These are phyloP conservation scores for Setophaga kirtlandii DNA, from an alignment of 2,113 vertebrate species.

Conservation along the genomic window DNA sequence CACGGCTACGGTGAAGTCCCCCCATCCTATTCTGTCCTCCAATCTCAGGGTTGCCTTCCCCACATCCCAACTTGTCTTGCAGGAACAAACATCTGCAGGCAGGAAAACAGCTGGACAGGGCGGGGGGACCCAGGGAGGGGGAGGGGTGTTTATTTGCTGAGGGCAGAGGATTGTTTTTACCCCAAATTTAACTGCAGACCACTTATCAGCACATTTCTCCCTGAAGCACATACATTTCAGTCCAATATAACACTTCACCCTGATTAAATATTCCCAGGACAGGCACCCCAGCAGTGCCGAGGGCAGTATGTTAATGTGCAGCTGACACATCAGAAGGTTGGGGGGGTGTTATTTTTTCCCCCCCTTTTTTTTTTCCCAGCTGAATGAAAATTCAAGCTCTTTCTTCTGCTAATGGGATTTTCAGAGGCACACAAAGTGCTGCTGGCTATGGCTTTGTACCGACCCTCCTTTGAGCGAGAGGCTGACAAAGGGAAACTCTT, in stretches of 20 bases:
- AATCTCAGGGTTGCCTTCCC: background rate
- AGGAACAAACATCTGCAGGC: background rate
- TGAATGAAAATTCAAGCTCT: conserved; percentile 64
- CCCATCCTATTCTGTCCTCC: too few relatives aligned
- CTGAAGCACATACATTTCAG: conserved; percentile 3
- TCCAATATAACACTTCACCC: conserved; percentile 8
- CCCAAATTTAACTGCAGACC: background rate
- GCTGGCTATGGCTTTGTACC: conserved; percentile 61
- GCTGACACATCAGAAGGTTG: conserved; percentile 5
- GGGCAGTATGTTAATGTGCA: conserved; percentile 11
- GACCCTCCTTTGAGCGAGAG: conserved; percentile 29
- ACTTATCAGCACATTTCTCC: background rate
- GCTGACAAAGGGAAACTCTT: conserved; percentile 64
- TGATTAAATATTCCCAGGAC: background rate
- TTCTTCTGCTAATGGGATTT: conserved; percentile 73
- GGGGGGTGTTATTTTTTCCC: background rate
- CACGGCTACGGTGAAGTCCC: rapidly evolving
- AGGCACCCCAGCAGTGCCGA: background rate
- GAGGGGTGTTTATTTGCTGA: background rate
- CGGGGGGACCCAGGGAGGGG: rapidly evolving
- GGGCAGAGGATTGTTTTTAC: background rate
- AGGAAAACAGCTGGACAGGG: background rate
- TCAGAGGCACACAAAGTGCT: conserved; percentile 62
- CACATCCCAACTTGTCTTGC: background rate
- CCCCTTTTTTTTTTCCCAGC: background rate